Conservation (phyloP, 2,797 vertebrate genomes). For the Neomorphus geoffroyi region DNA sequence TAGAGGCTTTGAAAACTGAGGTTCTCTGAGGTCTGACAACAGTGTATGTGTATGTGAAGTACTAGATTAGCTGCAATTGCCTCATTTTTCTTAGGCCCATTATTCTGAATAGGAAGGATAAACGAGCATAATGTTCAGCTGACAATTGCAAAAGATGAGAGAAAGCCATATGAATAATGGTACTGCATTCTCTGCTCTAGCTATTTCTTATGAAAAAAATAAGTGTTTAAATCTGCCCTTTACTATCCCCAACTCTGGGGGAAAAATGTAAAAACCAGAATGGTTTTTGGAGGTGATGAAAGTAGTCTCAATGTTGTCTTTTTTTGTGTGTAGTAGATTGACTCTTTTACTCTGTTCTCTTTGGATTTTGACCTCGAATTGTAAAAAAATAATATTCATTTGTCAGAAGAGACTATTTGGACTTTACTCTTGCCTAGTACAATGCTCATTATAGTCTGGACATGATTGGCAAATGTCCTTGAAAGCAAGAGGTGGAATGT, state of each 20-base stretch:
- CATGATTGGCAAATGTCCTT: not conserved
- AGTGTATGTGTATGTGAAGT: not conserved
- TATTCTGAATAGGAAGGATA: not conserved
- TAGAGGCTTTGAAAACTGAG: not conserved
- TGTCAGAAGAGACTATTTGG: not conserved
- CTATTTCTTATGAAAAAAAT: not conserved
- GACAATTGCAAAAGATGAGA: not conserved
- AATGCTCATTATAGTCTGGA: not conserved
- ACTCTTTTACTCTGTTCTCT: not conserved
- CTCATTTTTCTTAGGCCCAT: not conserved
- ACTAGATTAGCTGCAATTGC: not conserved
- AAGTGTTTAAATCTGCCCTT: not conserved
- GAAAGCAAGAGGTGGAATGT: not conserved
- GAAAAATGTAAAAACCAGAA: not conserved
- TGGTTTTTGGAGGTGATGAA: not conserved
- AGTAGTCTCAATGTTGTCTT: not conserved
- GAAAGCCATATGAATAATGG: not conserved
- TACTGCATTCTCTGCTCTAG: not conserved
- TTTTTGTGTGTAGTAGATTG: not conserved
- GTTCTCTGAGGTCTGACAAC: not conserved
- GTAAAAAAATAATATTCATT: not conserved
- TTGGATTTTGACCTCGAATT: not conserved
- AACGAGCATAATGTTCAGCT: not conserved
- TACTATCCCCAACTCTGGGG: not conserved
- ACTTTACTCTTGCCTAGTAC: not conserved